Base-by-base conservation (phyloP, 53 echinoderm and acorn worm species). In the Stichopus horrens region DNA sequence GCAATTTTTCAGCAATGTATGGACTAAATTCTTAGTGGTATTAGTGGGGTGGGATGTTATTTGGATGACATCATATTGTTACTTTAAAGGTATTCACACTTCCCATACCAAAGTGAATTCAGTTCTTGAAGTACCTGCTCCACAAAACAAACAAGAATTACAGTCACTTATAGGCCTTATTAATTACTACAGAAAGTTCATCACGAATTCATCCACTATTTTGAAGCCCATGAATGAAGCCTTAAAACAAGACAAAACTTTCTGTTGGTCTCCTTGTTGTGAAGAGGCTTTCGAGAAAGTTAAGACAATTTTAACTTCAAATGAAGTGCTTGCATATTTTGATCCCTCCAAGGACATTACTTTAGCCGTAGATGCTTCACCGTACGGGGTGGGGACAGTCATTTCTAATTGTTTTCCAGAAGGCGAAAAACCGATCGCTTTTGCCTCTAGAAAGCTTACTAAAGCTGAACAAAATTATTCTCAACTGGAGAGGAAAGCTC, bases 401-500 rank as follows among this genome's bases (percentile, higher is more conserved):
- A 19, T 91, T 57, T 91, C 88, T 13, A 83, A 91, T 59, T 58
- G 54, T 16, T 57, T n/a, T 57, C 23, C 74, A 57, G 74, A 90
- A 1, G 90, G 90, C 20, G 75, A 84, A 57, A 73, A 75, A 20
- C 90, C 77, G 5, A 60, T 90, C 52, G 90, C 86, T 5, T 86
- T 52, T 86, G 79, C 79, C 3, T 90, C 90, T 4, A 60, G n/a
- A n/a, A n/a, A n/a, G n/a, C n/a, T n/a, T n/a, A n/a, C n/a, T n/a
- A n/a, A n/a, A n/a, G n/a, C n/a, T 8, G 91, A 91, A 57, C 73
- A 60, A 56, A 88, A 83, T 66, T 91, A 91, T 74, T 71, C 88
- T n/a, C 91, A 88, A 52, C 52, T 91, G 53, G 88, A 88, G 54
- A 91, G 76, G 60, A 84, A 91, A 77, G 92, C 92, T 9, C 76